These are phyloP conservation scores for Papilio machaon DNA, from an alignment of 1,140 invertebrate genomes.

Conservation along the genomic window DNA sequence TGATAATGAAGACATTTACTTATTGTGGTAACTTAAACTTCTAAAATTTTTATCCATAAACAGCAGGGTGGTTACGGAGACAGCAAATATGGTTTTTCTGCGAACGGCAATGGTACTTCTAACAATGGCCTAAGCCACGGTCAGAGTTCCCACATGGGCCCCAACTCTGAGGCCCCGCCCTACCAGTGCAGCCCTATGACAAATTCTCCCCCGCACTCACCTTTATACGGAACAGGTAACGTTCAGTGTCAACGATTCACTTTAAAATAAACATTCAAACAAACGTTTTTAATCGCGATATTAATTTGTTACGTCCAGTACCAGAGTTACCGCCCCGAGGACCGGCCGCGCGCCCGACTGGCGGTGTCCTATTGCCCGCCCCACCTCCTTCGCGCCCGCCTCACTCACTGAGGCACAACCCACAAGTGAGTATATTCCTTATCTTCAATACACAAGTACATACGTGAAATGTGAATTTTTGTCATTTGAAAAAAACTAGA, in stretches of 20 bases:
- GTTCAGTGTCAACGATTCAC: neutral
- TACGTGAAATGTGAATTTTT: no score
- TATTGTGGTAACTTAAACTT: neutral
- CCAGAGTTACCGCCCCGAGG: slow-evolving; percentile 92
- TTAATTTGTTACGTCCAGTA: slow-evolving; percentile 59
- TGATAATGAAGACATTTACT: neutral
- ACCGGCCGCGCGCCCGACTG: slow-evolving; percentile 65
- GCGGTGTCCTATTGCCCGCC: slow-evolving; percentile 75
- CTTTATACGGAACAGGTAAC: slow-evolving; percentile 79
- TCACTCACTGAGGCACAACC: slow-evolving; percentile 67
- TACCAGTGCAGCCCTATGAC: slow-evolving; percentile 72
- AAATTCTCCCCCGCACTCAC: slow-evolving; percentile 82
- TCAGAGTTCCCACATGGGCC: slow-evolving; percentile 49
- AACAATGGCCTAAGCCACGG: slow-evolving; percentile 52
- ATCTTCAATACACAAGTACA: no score
- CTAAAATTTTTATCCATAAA: neutral
- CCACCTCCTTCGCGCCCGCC: slow-evolving; percentile 72
- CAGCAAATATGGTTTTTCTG: slow-evolving; percentile 85
- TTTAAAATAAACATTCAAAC: slow-evolving; percentile 10
- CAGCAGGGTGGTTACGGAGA: slow-evolving; percentile 80
- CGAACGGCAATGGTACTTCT: slow-evolving; percentile 55
- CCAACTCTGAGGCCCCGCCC: slow-evolving; percentile 58
- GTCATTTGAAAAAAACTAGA: no score
- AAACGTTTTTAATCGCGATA: neutral
- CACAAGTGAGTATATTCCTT: slow-evolving; percentile 55